Evolutionary conservation across 2,797 vertebrate species (phyloP).

Genomic region (Anabacerthia variegaticeps): DNA sequence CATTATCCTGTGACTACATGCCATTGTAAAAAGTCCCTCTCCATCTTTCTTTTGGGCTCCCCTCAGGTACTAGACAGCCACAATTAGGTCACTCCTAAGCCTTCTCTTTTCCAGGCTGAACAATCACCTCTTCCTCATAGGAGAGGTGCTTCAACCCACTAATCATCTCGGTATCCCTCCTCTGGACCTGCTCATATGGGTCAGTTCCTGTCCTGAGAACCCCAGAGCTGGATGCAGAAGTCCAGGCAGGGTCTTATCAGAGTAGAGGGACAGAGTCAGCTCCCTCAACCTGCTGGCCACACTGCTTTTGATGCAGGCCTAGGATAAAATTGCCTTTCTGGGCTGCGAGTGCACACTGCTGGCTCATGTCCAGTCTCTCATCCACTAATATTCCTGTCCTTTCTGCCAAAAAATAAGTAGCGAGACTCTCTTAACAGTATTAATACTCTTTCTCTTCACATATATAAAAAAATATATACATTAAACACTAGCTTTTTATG

Average conservation of each 20-base stretch:
- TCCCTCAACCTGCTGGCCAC: not conserved
- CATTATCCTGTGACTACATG: fast-evolving
- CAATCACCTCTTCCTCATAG: not conserved
- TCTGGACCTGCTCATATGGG: fast-evolving
- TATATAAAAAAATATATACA: not conserved
- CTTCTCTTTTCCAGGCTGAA: not conserved
- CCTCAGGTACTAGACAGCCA: not conserved
- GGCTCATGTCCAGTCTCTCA: not conserved
- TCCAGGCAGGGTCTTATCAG: not conserved
- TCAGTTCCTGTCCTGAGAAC: fast-evolving
- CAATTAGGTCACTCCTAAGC: not conserved
- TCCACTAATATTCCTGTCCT: not conserved
- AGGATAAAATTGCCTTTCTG: not conserved
- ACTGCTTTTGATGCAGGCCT: not conserved
- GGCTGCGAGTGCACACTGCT: not conserved
- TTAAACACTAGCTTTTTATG: not conserved
- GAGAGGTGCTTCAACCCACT: not conserved
- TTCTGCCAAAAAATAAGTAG: not conserved
- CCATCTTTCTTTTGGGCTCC: not conserved
- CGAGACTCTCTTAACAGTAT: not conserved
- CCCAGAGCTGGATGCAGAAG: not conserved
- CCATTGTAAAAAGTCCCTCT: not conserved
- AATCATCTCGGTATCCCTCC: not conserved
- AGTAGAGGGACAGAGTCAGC: not conserved
- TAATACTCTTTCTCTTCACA: not conserved